Percentiles rank a stretch among this genome's conserved stretches.
phyloP scores from a whole-genome alignment of 2,113 vertebrate species.

The Protobothrops flavoviridis region DNA sequence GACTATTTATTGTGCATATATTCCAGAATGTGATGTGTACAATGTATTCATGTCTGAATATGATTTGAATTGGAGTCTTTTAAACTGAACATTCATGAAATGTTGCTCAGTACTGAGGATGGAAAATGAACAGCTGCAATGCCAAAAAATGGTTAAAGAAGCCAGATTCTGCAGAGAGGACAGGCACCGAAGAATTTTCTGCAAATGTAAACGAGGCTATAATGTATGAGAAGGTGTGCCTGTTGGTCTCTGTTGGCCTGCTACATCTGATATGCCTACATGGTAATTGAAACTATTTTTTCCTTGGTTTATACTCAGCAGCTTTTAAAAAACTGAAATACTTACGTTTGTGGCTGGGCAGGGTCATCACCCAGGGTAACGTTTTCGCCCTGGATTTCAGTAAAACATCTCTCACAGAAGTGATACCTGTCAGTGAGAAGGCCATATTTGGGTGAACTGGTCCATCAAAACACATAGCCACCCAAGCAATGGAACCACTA shows the following conservation, averaged over 20 bases:
- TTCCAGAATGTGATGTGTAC: background rate
- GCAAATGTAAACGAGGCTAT: background rate
- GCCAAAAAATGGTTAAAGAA: background rate
- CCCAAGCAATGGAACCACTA: constrained; percentile 81
- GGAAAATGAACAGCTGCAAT: background rate
- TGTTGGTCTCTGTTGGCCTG: background rate
- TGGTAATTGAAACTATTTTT: background rate
- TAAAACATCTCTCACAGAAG: constrained; percentile 99
- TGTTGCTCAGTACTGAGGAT: background rate
- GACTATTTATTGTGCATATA: background rate
- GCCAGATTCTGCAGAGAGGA: background rate
- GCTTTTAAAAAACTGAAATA: constrained; percentile 38
- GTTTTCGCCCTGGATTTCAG: constrained; percentile 98
- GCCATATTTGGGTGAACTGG: constrained; percentile 91
- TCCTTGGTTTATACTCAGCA: accelerated
- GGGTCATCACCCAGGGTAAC: constrained; percentile 98
- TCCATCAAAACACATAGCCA: constrained; percentile 85
- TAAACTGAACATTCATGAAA: background rate
- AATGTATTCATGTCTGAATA: background rate
- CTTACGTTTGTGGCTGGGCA: constrained; percentile 98
- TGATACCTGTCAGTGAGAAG: constrained; percentile 97
- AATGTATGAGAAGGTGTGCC: accelerated
- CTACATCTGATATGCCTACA: background rate
- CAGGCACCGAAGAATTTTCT: background rate
- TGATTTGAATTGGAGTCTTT: constrained; percentile 45